phyloP scores from a whole-genome alignment of 2,888 invertebrate species.

The Ichneumoninae sp. region DNA sequence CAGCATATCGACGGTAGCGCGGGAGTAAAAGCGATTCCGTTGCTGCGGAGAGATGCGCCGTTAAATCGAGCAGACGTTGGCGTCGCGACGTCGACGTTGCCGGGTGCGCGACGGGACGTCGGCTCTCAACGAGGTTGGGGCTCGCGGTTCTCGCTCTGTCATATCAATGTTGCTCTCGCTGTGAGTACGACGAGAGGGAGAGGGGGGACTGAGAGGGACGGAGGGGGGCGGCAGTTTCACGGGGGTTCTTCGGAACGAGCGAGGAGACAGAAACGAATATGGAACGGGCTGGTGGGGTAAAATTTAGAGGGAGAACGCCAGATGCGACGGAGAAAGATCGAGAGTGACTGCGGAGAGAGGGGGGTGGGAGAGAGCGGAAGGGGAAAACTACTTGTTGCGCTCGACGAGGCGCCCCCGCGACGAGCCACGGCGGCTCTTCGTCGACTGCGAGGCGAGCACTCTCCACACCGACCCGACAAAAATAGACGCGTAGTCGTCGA shows the following conservation, averaged over 20 bases:
- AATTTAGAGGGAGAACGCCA: constrained; percentile 55
- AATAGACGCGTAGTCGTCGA: constrained; percentile 80
- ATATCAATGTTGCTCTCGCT: constrained; percentile 55
- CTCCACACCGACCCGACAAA: constrained; percentile 70
- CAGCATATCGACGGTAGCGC: constrained; percentile 17
- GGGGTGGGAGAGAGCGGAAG: constrained; percentile 41
- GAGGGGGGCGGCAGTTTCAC: constrained; percentile 16
- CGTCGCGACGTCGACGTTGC: constrained; percentile 73
- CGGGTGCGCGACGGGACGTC: constrained; percentile 66
- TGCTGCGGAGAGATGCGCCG: constrained; percentile 27
- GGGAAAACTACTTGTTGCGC: constrained; percentile 82
- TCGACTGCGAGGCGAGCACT: constrained; percentile 50
- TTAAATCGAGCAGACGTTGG: constrained; percentile 81
- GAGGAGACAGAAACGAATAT: constrained; percentile 33
- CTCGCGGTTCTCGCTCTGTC: constrained; percentile 50
- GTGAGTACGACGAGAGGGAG: neutral
- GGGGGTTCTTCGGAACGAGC: constrained; percentile 29
- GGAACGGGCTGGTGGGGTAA: constrained; percentile 48
- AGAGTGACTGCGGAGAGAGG: constrained; percentile 51
- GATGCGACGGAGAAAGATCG: constrained; percentile 62
- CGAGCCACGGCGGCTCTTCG: constrained; percentile 54
- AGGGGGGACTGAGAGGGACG: constrained; percentile 22
- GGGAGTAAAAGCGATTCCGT: neutral
- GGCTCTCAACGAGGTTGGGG: constrained; percentile 24
- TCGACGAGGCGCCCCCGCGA: constrained; percentile 74